A percentile compares a stretch with the other conserved stretches of the same genome.
Evolutionary conservation across 2,888 invertebrate species (phyloP).

Genomic region (Tipula unca): DNA sequence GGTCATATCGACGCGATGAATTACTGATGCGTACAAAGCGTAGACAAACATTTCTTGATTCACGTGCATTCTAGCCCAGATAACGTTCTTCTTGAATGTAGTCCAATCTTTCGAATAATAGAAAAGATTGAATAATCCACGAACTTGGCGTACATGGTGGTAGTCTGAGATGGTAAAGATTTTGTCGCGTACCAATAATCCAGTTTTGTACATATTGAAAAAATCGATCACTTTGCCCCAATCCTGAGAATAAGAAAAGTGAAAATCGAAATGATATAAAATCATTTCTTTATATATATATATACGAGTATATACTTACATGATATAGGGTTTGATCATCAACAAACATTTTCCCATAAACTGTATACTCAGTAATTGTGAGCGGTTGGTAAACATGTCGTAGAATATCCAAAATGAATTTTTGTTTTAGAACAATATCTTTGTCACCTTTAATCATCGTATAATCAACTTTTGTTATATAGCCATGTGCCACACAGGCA

Average conservation of each 20-base stretch:
- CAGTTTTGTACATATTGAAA: slow-evolving; percentile 36
- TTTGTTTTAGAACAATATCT: slow-evolving; percentile 39
- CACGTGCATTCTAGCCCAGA: slow-evolving; percentile 58
- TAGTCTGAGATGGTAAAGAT: slow-evolving; percentile 45
- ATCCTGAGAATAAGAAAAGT: too few relatives aligned
- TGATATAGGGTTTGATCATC: slow-evolving; percentile 20
- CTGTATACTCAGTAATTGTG: slow-evolving; percentile 15
- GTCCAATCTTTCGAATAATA: slow-evolving; percentile 53
- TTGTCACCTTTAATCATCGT: slow-evolving; percentile 32
- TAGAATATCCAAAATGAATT: slow-evolving; percentile 37
- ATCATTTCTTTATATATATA: background rate
- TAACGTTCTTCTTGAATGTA: slow-evolving; percentile 47
- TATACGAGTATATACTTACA: slow-evolving; percentile 20
- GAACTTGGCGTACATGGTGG: slow-evolving; percentile 43
- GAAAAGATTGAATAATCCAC: slow-evolving; percentile 48
- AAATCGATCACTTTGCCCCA: slow-evolving; percentile 44
- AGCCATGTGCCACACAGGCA: background rate
- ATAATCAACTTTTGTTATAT: background rate
- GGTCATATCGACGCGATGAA: slow-evolving; percentile 57
- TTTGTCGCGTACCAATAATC: slow-evolving; percentile 41
- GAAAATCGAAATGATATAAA: too few relatives aligned
- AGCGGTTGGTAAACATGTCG: slow-evolving; percentile 24
- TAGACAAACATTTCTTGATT: slow-evolving; percentile 69
- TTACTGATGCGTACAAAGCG: slow-evolving; percentile 56
- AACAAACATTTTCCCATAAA: slow-evolving; percentile 16